Evolutionary conservation across 2,797 vertebrate genomes (phyloP), one percentile per base, ranked within the genome.

Genomic region (Poecilia velifera): DNA sequence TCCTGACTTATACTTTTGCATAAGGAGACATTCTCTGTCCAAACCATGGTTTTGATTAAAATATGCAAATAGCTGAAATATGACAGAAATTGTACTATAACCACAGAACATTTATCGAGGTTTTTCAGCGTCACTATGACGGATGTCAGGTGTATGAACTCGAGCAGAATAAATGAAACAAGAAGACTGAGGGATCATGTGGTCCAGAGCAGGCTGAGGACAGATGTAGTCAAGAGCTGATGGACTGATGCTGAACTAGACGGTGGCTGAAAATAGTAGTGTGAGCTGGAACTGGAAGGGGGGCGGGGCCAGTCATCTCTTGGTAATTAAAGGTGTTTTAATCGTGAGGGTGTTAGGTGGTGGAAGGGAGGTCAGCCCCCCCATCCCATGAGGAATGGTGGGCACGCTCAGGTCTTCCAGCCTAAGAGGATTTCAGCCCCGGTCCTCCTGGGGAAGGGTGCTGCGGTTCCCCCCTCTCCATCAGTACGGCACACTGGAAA

Each of bases 251-350:
- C 57, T 28, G 28, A 59, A 16, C 4, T 13, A 57, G 9, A 57
- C 25, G 0, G 25, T 4, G 89, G 88, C 89, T 89, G 91, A 90
- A 93, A 90, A 89, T 92, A 85, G 86, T 87, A 76, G 91, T 7
- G 7, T 51, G 49, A 51, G 49, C 84, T 87, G 87, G 76, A 8
- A 59, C 66, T 49, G 34, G 55, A 18, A 28, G 64, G 78, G 53
- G n/a, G 16, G 41, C 18, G 47, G 74, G 73, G 45, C 80, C 86
- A 83, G 89, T 88, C 86, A 86, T 86, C 84, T 91, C 79, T 72
- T 83, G 90, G 93, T 94, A 95, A 96, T 96, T 95, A 94, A 93
- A 93, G 87, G 85, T 89, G 81, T 91, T 92, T 94, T 92, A 93
- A 95, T 85, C 12, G 20, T 39, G 16, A 87, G 90, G 83, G 87